These are phyloP conservation scores for Sycobia sp. DNA, from an alignment of 1,140 invertebrate genomes.

Conservation along the genomic window DNA sequence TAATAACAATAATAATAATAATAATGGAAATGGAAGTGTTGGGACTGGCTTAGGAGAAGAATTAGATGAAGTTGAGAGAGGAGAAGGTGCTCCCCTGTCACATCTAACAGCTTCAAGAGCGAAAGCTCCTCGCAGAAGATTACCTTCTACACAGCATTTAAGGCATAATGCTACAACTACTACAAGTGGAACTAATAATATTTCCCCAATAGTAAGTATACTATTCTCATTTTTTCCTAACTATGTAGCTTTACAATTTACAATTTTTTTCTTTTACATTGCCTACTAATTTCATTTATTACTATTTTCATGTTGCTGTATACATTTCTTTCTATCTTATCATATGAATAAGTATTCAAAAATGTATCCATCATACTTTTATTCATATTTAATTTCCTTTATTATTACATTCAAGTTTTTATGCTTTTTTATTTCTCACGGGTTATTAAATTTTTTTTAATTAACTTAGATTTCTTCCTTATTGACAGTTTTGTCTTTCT, in stretches of 20 bases:
- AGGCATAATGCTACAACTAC: constrained; percentile 46
- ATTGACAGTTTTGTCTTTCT: too few relatives aligned
- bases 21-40: constrained; percentile 44
- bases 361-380: too few relatives aligned
- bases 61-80: constrained; percentile 67
- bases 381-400: too few relatives aligned
- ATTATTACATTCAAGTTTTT: too few relatives aligned
- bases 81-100: constrained; percentile 63
- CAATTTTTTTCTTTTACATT: not conserved
- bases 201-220: not conserved
- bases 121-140: constrained; percentile 69
- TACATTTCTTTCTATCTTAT: too few relatives aligned
- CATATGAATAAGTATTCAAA: too few relatives aligned
- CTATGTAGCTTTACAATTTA: not conserved
- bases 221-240: constrained; percentile 8
- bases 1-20: constrained; percentile 47
- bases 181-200: constrained; percentile 29
- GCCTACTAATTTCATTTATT: too few relatives aligned
- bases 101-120: constrained; percentile 70
- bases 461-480: too few relatives aligned
- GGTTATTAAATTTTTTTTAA: too few relatives aligned
- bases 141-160: constrained; percentile 63
- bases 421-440: too few relatives aligned
- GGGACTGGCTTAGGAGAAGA: constrained; percentile 54
- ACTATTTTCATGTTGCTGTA: too few relatives aligned